Conservation (phyloP, 2,113 vertebrate species). For the Hippolais icterina region DNA sequence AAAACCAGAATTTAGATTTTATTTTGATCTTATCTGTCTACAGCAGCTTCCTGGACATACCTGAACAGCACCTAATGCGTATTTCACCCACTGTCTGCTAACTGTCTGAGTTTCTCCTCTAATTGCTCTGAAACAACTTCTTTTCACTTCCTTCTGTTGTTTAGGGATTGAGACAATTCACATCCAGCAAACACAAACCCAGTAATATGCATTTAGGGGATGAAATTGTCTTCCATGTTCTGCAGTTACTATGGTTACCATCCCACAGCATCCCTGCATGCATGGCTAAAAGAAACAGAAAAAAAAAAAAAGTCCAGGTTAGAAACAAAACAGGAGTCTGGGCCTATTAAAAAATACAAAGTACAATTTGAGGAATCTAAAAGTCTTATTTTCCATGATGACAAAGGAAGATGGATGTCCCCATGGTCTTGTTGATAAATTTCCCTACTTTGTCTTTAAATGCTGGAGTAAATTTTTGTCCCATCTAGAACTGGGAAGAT, state of each 20-base stretch:
- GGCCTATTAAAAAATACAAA: background rate
- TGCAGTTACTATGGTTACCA: constrained; percentile 76
- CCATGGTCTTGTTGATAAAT: background rate
- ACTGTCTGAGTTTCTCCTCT: background rate
- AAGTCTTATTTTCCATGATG: background rate
- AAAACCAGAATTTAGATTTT: background rate
- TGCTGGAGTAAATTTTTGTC: background rate
- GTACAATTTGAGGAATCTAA: background rate
- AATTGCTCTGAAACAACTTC: background rate
- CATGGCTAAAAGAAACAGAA: constrained; percentile 13
- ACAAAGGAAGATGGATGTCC: background rate
- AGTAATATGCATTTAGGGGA: constrained; percentile 65
- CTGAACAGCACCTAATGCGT: background rate
- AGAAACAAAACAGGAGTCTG: constrained; percentile 2
- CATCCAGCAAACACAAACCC: constrained; percentile 43
- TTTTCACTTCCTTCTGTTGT: constrained; percentile 36
- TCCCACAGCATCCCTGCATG: constrained; percentile 50
- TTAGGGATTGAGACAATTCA: background rate
- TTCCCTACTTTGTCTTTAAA: background rate
- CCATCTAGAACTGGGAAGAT: background rate
- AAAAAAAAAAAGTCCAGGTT: constrained; percentile 1
- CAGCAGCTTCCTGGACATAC: background rate
- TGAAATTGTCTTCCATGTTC: constrained; percentile 64
- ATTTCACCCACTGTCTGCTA: background rate
- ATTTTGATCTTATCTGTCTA: background rate